A percentile compares a stretch with the other conserved stretches of the same genome.
Conservation (phyloP, 2,888 invertebrate genomes). For the Hyposoter dolosus region DNA sequence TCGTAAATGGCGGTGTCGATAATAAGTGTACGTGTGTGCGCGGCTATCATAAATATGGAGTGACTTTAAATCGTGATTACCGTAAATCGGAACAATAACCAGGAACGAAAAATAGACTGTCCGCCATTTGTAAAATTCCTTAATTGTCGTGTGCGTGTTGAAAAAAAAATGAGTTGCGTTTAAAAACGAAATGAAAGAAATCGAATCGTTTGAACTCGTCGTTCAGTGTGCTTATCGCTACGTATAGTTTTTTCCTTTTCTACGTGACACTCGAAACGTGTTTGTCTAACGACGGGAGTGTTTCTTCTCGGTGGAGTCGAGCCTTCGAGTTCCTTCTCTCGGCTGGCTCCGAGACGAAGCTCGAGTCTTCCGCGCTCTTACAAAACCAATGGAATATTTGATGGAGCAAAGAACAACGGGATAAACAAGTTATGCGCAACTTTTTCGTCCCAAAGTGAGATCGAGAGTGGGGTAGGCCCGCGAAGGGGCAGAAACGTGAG, state of each 20-base stretch:
- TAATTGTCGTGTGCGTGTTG: constrained; percentile 14
- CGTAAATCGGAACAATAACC: constrained; percentile 10
- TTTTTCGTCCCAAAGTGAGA: constrained; percentile 2
- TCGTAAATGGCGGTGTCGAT: constrained; percentile 80
- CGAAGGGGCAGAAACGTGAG: neutral
- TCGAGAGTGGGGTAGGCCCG: neutral
- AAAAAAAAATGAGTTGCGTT: neutral
- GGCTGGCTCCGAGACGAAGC: constrained; percentile 7
- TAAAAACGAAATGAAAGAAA: neutral
- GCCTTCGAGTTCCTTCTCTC: neutral
- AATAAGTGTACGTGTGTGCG: constrained; percentile 73
- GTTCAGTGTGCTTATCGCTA: neutral
- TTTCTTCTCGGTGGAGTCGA: constrained; percentile 4
- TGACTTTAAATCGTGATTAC: constrained; percentile 75
- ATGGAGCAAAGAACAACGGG: constrained; percentile 12
- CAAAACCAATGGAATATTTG: neutral
- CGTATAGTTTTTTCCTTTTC: constrained; percentile 5
- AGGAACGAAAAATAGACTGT: constrained; percentile 15
- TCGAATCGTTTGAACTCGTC: constrained; percentile 26
- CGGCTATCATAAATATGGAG: constrained; percentile 75
- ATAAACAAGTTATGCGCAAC: constrained; percentile 10
- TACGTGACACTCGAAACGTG: constrained; percentile 4
- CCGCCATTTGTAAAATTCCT: constrained; percentile 8
- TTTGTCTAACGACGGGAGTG: constrained; percentile 16
- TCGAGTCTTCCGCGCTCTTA: neutral